Percentiles rank a stretch among this genome's conserved stretches.
Conservation (phyloP, 2,888 invertebrate species). For the Epinotia bilunana region DNA sequence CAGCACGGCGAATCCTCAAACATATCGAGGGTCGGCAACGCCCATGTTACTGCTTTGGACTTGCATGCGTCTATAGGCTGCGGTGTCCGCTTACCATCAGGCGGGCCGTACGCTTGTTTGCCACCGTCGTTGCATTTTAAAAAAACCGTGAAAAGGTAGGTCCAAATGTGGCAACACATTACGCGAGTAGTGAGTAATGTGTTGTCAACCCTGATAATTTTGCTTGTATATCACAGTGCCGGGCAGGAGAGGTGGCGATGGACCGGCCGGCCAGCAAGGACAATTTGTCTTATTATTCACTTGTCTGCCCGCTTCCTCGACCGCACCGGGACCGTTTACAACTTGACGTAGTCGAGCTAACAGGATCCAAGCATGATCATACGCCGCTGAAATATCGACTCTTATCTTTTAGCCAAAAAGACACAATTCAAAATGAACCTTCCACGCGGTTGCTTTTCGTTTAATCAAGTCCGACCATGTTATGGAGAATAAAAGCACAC, state of each 20-base stretch:
- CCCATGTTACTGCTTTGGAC: too few species aligned
- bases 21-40: too few species aligned
- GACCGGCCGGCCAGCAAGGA: slow-evolving; percentile 48
- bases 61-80: too few species aligned
- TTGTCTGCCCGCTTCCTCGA: slow-evolving; percentile 69
- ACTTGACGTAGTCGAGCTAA: not conserved
- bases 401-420: not conserved
- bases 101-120: too few species aligned
- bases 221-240: not conserved
- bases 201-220: not conserved
- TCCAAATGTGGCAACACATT: too few species aligned
- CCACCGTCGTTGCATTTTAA: too few species aligned
- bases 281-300: slow-evolving; percentile 70
- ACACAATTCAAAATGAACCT: not conserved
- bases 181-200: not conserved
- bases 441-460: not conserved
- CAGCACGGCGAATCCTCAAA: too few species aligned
- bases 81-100: too few species aligned
- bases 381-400: slow-evolving; percentile 2
- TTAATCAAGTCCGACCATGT: not conserved
- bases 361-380: not conserved
- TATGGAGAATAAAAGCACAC: slow-evolving; percentile 5
- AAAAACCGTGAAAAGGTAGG: too few species aligned
- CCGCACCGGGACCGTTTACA: slow-evolving; percentile 32
- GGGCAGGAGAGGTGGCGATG: not conserved